Percentiles rank a stretch among this genome's conserved stretches.
Conservation (phyloP, 2,113 vertebrate species). For the Heterocephalus glaber region DNA sequence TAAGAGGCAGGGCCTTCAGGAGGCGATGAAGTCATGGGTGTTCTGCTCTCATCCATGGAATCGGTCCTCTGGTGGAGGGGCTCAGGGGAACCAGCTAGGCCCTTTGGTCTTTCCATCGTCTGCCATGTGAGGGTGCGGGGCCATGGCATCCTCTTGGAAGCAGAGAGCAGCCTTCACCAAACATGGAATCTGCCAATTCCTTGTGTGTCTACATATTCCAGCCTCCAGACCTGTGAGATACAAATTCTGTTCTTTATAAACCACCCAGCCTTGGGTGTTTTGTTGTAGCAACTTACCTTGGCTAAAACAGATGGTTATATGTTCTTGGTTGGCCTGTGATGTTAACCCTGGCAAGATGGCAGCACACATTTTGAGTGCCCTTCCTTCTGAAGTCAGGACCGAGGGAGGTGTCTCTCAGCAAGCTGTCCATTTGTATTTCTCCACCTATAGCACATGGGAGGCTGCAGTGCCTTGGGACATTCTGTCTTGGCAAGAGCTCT, state of each 20-base stretch:
- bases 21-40: not conserved
- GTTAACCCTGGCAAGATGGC: not conserved
- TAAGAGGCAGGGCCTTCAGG: not conserved
- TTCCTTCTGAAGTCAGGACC: not conserved
- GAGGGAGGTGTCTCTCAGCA: not conserved
- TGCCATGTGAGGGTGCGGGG: not conserved
- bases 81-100: not conserved
- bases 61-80: too few relatives aligned
- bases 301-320: too few relatives aligned
- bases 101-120: not conserved
- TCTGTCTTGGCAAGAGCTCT: not conserved
- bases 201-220: not conserved
- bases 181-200: too few relatives aligned
- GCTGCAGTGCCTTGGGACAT: not conserved
- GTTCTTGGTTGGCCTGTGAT: not conserved
- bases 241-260: not conserved
- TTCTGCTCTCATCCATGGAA: not conserved
- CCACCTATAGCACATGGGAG: not conserved
- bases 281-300: not conserved
- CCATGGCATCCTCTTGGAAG: not conserved
- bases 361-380: not conserved
- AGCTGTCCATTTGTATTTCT: not conserved
- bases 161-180: not conserved
- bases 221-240: not conserved
- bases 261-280: not conserved